These are phyloP conservation scores for Plusia festucae DNA, from an alignment of 2,888 invertebrate species.

Conservation along the genomic window DNA sequence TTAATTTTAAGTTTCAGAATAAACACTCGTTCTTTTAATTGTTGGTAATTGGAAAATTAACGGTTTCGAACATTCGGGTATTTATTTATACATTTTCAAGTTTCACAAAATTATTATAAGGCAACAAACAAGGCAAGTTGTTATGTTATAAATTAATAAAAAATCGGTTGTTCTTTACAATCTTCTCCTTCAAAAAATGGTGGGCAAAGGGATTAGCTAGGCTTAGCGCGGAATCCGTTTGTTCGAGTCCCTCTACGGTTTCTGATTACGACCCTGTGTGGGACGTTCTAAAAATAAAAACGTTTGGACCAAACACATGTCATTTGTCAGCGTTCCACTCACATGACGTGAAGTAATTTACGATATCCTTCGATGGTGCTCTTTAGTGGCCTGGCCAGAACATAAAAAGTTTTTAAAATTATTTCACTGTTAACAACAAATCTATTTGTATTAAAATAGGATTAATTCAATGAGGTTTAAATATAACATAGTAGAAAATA, in stretches of 20 bases:
- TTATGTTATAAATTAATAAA: slow-evolving; percentile 17
- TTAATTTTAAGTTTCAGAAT: slow-evolving; percentile 4
- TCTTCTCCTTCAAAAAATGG: slow-evolving; percentile 39
- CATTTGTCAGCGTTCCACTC: slow-evolving; percentile 84
- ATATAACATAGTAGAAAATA: no score
- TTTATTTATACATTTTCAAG: no score
- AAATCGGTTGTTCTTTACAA: slow-evolving; percentile 20
- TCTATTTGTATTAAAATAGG: no score
- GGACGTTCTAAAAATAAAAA: slow-evolving; percentile 79
- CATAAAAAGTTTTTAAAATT: slow-evolving; percentile 12
- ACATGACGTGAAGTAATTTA: slow-evolving; percentile 79
- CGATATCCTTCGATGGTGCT: slow-evolving; percentile 71
- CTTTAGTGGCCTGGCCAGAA: slow-evolving; percentile 68
- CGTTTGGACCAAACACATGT: slow-evolving; percentile 76
- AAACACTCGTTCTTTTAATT: background rate
- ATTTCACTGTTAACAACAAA: no score
- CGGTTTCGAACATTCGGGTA: background rate
- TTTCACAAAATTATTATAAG: no score
- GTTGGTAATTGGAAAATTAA: background rate
- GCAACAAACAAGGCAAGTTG: background rate
- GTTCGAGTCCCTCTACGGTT: slow-evolving; percentile 57
- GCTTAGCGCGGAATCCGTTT: slow-evolving; percentile 27
- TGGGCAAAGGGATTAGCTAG: no score
- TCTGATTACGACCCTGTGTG: slow-evolving; percentile 72
- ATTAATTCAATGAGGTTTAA: no score